Base-by-base conservation (phyloP, 2,888 invertebrate species). In the Tetheella fluctuosa region DNA sequence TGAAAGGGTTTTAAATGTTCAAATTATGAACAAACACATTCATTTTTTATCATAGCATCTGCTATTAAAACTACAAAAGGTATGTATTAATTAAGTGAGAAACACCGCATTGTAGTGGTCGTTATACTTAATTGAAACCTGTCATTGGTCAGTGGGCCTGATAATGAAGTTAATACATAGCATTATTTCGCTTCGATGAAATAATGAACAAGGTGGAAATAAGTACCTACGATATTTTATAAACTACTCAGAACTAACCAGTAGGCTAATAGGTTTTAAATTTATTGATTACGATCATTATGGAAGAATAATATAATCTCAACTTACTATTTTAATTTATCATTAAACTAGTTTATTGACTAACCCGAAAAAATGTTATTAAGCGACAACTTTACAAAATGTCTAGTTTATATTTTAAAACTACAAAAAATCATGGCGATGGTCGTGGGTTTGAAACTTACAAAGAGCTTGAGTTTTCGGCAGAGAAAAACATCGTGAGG, bases 41-140 rank as follows among this genome's bases (percentile, higher is more conserved):
- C 67, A 66, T 74, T 88, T 89, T 89, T 89, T 88, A 79, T 79
- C 63, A 54, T 39, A 62, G 69, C 90, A 88, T 86, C 87, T 89
- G 89, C 85, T 79, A 74, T 74, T 75, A 79, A 75, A 73, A 75
- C 76, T 66, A 62, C 68, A 67, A 57, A 74, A 71, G 81, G 82
- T 81, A 87, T 85, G 83, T 79, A 81, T 82, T 88, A 88, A 89
- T 89, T 88, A 86, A 86, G 88, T 87, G 85, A 85, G 86, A 88
- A 87, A 84, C 80, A 81, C 79, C 70, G 77, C 74, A 71, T 74
- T 70, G 68, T 73, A 76, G 76, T 74, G 70, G 73, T 73, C 79
- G 74, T 85, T 85, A 83, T 75, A 83, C 70, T 79, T 83, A 83
- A 85, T 86, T 83, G 81, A 77, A 79, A 74, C 25, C 30, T 48